phyloP scores from a whole-genome alignment of 2,113 vertebrate species.

The Eleginops maclovinus region DNA sequence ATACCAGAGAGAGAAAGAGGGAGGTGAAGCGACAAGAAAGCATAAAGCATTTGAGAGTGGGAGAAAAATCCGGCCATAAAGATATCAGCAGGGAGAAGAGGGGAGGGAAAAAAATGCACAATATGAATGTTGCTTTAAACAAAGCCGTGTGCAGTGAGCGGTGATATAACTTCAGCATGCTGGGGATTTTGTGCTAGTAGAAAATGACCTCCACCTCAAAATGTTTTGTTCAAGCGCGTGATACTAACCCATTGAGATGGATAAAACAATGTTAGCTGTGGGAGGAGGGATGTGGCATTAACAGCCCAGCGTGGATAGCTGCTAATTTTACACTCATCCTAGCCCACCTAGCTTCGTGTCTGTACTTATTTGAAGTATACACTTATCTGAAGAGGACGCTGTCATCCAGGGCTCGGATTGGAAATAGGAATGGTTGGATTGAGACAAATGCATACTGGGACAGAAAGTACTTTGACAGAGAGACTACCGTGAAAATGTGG shows the following conservation, averaged over 20 bases:
- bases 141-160: background rate
- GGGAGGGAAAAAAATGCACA: background rate
- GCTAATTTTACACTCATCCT: slow-evolving; percentile 64
- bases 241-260: slow-evolving; percentile 49
- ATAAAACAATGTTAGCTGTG: slow-evolving; percentile 38
- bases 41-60: slow-evolving; percentile 20
- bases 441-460: slow-evolving; percentile 6
- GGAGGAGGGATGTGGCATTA: slow-evolving; percentile 61
- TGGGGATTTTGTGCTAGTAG: slow-evolving; percentile 8
- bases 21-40: slow-evolving; percentile 16
- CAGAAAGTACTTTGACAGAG: slow-evolving; percentile 1
- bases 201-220: slow-evolving; percentile 39
- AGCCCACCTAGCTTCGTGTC: slow-evolving; percentile 47
- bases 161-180: slow-evolving; percentile 9
- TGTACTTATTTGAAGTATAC: slow-evolving; percentile 42
- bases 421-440: slow-evolving; percentile 5
- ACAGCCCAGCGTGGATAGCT: slow-evolving; percentile 39
- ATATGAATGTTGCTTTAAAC: slow-evolving; percentile 18
- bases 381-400: slow-evolving; percentile 34
- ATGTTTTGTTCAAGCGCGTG: slow-evolving; percentile 39
- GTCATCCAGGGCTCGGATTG: slow-evolving; percentile 29
- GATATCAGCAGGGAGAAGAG: slow-evolving; percentile 19
- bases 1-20: slow-evolving; percentile 23
- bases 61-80: background rate
- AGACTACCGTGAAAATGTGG: background rate